Conservation (phyloP, 2,797 vertebrate genomes). For the Numenius phaeopus region DNA sequence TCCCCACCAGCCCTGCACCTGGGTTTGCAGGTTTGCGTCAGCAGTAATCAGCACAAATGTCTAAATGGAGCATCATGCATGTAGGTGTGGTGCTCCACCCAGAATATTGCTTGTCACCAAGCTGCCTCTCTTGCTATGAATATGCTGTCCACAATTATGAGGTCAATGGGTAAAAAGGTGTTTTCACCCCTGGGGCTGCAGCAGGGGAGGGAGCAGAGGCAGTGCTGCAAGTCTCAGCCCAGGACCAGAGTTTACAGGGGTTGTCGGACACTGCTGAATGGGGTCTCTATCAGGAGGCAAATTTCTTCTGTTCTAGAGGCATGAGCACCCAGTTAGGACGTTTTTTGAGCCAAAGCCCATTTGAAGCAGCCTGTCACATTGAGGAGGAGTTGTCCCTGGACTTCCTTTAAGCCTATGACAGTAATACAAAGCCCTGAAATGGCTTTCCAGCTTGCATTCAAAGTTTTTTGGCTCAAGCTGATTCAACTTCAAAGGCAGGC, state of each 20-base stretch:
- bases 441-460: conserved; percentile 32
- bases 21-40: accelerated
- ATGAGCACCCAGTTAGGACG: not conserved
- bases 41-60: not conserved
- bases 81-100: not conserved
- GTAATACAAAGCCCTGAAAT: conserved; percentile 1
- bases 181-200: not conserved
- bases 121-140: not conserved
- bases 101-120: not conserved
- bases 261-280: not conserved
- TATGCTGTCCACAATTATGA: not conserved
- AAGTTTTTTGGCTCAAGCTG: conserved; percentile 40
- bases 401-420: conserved; percentile 34
- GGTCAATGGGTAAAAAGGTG: not conserved
- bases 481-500: conserved; percentile 44
- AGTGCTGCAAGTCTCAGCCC: not conserved
- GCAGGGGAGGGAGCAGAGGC: not conserved
- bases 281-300: not conserved
- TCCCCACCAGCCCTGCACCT: accelerated
- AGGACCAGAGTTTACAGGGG: not conserved
- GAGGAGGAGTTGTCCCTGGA: not conserved
- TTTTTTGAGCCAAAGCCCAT: not conserved
- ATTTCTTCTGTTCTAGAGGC: not conserved
- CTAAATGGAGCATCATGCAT: not conserved
- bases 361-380: not conserved